These are phyloP conservation scores for Styela plicata DNA, from an alignment of 23 tunicate genomes.

Conservation along the genomic window DNA sequence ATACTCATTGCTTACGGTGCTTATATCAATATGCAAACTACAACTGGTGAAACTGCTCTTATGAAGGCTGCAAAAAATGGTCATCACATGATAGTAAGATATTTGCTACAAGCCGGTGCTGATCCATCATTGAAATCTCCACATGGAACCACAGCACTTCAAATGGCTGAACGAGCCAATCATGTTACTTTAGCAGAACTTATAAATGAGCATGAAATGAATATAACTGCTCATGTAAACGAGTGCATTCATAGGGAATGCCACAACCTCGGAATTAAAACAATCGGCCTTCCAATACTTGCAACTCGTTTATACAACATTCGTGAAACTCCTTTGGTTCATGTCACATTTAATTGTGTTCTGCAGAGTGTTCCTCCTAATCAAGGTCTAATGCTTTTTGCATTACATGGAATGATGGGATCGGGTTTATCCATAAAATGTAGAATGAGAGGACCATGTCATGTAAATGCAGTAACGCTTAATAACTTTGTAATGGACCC, in stretches of 20 bases:
- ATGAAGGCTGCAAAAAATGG: conserved; percentile 43
- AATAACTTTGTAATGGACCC: conserved; percentile 77
- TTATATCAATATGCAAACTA: conserved; percentile 56
- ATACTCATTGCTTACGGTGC: conserved; percentile 68
- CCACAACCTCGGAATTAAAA: conserved; percentile 36
- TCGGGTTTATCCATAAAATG: conserved; percentile 52
- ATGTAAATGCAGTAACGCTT: conserved; percentile 54
- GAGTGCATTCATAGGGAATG: conserved; percentile 35
- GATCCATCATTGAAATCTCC: conserved; percentile 45
- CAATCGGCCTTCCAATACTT: conserved; percentile 49
- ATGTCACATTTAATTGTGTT: conserved; percentile 41
- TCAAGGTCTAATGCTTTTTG: conserved; percentile 63
- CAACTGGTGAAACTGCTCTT: conserved; percentile 67
- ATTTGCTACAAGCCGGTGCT: conserved; percentile 64
- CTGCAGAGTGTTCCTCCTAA: conserved; percentile 52
- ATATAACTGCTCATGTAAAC: conserved; percentile 16
- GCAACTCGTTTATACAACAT: conserved; percentile 52
- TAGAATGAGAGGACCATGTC: conserved; percentile 76
- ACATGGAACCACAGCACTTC: conserved; percentile 21
- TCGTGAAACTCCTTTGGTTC: conserved; percentile 55
- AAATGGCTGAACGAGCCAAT: conserved; percentile 14
- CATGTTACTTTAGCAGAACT: neutral
- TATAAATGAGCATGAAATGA: conserved; percentile 13
- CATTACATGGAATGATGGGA: conserved; percentile 63
- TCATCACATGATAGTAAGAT: conserved; percentile 6